phyloP scores from a whole-genome alignment of 2,888 invertebrate genomes.

The Criorhina ranunculi region DNA sequence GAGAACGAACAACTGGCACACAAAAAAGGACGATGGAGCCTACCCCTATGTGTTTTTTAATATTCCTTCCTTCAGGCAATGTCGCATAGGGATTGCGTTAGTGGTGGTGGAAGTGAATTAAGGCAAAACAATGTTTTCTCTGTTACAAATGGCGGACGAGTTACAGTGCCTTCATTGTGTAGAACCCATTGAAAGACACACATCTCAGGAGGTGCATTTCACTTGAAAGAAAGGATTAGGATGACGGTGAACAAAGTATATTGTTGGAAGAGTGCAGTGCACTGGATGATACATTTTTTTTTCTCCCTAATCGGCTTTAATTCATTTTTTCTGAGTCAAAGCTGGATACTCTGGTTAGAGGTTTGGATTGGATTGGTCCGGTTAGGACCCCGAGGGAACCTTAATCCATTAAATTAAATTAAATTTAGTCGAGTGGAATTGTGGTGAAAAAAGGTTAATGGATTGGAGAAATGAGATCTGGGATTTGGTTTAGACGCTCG shows the following conservation, averaged over 20 bases:
- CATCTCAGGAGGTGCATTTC: slow-evolving; percentile 5
- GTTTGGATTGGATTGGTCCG: not conserved
- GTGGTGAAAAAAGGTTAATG: not conserved
- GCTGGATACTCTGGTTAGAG: not conserved
- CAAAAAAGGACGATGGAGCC: slow-evolving; percentile 3
- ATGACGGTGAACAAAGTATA: not conserved
- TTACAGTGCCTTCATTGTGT: slow-evolving; percentile 6
- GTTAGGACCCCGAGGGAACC: not conserved
- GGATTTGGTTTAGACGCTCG: no score
- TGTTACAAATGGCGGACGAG: slow-evolving; percentile 3
- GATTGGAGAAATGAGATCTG: not conserved
- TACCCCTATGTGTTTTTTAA: slow-evolving; percentile 41
- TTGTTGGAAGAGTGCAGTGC: slow-evolving; percentile 2
- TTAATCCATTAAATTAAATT: slow-evolving; percentile 16
- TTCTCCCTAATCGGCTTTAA: slow-evolving; percentile 19
- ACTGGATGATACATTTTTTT: slow-evolving; percentile 11
- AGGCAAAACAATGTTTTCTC: slow-evolving; percentile 13
- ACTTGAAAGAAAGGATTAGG: slow-evolving; percentile 2
- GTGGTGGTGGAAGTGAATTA: not conserved
- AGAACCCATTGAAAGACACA: not conserved
- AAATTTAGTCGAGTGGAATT: slow-evolving; percentile 4
- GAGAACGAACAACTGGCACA: slow-evolving; percentile 26
- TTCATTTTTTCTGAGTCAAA: not conserved
- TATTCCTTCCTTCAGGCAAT: slow-evolving; percentile 27
- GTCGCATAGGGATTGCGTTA: not conserved